A percentile compares a stretch with the other conserved stretches of the same genome.
Conservation (phyloP, 2,888 invertebrate genomes). For the Girardia tigrina region DNA sequence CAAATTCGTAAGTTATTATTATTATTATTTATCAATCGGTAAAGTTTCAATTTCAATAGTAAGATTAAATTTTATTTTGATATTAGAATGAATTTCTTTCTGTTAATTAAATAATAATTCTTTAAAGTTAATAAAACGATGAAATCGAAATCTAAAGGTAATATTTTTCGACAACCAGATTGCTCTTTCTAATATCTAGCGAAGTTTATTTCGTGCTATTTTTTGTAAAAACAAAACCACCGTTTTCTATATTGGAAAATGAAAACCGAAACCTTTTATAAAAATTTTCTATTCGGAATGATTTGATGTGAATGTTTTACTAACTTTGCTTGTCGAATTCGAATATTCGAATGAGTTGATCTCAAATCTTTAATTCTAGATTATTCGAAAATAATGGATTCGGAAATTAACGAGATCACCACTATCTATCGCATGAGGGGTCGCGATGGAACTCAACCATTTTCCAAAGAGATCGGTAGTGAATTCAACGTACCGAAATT, state of each 20-base stretch:
- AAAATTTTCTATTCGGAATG: background rate
- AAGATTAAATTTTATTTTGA: background rate
- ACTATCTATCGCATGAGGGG: background rate
- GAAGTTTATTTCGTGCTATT: background rate
- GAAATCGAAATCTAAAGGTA: background rate
- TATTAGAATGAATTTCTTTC: background rate
- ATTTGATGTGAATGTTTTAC: slow-evolving; percentile 14
- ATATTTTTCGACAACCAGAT: background rate
- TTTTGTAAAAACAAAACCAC: background rate
- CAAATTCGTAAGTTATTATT: slow-evolving; percentile 17
- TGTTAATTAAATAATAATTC: background rate
- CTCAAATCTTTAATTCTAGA: background rate
- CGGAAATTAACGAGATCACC: background rate
- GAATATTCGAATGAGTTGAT: background rate
- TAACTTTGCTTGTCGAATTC: background rate
- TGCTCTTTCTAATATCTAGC: background rate
- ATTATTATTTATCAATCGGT: slow-evolving; percentile 18
- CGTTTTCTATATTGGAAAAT: background rate
- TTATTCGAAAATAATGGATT: background rate
- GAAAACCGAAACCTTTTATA: background rate
- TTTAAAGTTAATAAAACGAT: background rate
- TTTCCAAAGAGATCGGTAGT: background rate
- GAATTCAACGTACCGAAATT: slow-evolving; percentile 11
- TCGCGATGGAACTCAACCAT: background rate
- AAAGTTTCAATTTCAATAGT: background rate